A percentile compares a stretch with the other conserved stretches of the same genome.
Evolutionary conservation across 2,113 vertebrate species (phyloP).

Genomic region (Scomber scombrus): DNA sequence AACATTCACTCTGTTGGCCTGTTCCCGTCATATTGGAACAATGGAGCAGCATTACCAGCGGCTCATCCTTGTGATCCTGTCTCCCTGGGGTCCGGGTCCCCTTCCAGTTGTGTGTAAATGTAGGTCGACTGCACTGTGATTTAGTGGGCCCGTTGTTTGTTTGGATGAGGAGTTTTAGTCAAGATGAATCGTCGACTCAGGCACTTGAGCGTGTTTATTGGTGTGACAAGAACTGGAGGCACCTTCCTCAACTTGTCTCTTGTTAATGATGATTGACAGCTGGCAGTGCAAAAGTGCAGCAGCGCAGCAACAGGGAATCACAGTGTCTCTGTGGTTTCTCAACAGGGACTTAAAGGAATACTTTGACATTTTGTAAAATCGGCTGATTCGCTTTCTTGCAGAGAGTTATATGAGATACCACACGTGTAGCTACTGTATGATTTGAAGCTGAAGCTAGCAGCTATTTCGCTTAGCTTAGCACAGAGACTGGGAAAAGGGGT

Average conservation of each 20-base stretch:
- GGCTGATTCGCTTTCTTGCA: too few relatives aligned
- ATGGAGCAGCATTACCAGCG: slow-evolving; percentile 76
- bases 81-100: slow-evolving; percentile 67
- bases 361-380: too few relatives aligned
- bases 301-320: too few relatives aligned
- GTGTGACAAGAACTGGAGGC: slow-evolving; percentile 33
- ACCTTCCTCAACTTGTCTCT: slow-evolving; percentile 11
- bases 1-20: slow-evolving; percentile 71
- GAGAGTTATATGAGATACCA: too few relatives aligned
- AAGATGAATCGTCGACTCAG: slow-evolving; percentile 27
- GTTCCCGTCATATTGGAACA: slow-evolving; percentile 75
- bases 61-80: slow-evolving; percentile 82
- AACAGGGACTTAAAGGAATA: too few relatives aligned
- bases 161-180: slow-evolving; percentile 51
- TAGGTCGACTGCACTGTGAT: slow-evolving; percentile 75
- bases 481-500: too few relatives aligned
- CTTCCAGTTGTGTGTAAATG: slow-evolving; percentile 69
- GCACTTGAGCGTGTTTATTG: slow-evolving; percentile 28
- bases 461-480: too few relatives aligned
- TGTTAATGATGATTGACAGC: slow-evolving; percentile 19
- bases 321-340: too few relatives aligned
- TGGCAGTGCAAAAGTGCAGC: not conserved
- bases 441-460: too few relatives aligned
- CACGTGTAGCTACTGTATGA: too few relatives aligned
- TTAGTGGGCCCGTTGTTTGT: slow-evolving; percentile 59